Conservation (phyloP, 2,888 invertebrate species). For the Agriopis marginaria region DNA sequence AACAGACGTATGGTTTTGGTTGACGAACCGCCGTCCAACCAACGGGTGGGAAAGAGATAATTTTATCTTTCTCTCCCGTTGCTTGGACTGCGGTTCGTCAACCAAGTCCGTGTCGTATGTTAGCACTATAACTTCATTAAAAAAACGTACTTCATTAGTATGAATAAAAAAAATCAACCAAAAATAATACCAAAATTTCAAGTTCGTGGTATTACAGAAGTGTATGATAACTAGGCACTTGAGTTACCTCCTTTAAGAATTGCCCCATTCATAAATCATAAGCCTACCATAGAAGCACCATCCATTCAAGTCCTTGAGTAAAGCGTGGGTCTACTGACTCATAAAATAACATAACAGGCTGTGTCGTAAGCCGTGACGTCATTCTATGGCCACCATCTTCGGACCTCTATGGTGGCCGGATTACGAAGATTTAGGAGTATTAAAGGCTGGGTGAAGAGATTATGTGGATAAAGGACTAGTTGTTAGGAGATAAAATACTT, state of each 20-base stretch:
- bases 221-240: neutral
- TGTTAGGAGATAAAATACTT: neutral
- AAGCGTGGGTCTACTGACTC: slow-evolving; percentile 1
- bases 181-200: too few relatives aligned
- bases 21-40: too few relatives aligned
- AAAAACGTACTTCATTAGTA: too few relatives aligned
- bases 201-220: too few relatives aligned
- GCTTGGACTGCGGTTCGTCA: too few relatives aligned
- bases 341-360: neutral
- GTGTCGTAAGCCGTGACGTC: slow-evolving; percentile 26
- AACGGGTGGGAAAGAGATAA: too few relatives aligned
- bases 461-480: neutral
- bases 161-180: too few relatives aligned
- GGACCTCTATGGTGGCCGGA: slow-evolving; percentile 20
- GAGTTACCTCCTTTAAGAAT: neutral
- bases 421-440: slow-evolving; percentile 12
- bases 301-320: neutral
- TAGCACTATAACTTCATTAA: too few relatives aligned
- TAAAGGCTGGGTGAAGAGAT: neutral
- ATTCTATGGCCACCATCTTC: slow-evolving; percentile 11
- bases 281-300: neutral
- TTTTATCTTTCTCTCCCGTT: too few relatives aligned
- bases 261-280: neutral
- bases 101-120: too few relatives aligned
- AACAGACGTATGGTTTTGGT: too few relatives aligned